Evolutionary conservation across 1,140 invertebrate species (phyloP).

Genomic region (Tetramorium parvispinum): DNA sequence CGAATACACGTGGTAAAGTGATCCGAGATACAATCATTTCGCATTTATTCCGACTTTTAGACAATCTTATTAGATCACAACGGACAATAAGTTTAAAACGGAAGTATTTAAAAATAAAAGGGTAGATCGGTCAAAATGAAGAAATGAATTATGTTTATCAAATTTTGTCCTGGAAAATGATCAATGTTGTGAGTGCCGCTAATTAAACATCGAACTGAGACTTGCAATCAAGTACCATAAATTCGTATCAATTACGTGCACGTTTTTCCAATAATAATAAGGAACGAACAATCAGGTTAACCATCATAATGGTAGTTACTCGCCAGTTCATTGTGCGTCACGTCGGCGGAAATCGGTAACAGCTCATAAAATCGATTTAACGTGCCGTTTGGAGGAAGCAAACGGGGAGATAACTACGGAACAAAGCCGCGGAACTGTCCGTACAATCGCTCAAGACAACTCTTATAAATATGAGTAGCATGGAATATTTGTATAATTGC

Average conservation of each 20-base stretch:
- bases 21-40: conserved; percentile 8
- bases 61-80: not conserved
- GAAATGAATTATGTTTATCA: not conserved
- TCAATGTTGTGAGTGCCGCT: not conserved
- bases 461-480: conserved; percentile 70
- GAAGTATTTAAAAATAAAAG: not conserved
- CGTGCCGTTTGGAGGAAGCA: conserved; percentile 14
- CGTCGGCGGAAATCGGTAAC: conserved; percentile 16
- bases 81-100: not conserved
- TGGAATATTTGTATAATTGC: conserved; percentile 76
- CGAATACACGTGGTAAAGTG: not conserved
- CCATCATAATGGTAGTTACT: not conserved
- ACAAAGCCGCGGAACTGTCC: not conserved
- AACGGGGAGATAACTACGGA: not conserved
- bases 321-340: not conserved
- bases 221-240: not conserved
- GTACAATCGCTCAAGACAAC: not conserved
- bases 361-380: conserved; percentile 30
- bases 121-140: not conserved
- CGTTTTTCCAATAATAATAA: not conserved
- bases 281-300: not conserved
- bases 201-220: not conserved
- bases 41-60: not conserved
- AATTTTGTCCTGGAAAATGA: not conserved
- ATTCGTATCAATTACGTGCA: not conserved